phyloP scores from a whole-genome alignment of 2,797 vertebrate species.

The Tympanoctomys barrerae region DNA sequence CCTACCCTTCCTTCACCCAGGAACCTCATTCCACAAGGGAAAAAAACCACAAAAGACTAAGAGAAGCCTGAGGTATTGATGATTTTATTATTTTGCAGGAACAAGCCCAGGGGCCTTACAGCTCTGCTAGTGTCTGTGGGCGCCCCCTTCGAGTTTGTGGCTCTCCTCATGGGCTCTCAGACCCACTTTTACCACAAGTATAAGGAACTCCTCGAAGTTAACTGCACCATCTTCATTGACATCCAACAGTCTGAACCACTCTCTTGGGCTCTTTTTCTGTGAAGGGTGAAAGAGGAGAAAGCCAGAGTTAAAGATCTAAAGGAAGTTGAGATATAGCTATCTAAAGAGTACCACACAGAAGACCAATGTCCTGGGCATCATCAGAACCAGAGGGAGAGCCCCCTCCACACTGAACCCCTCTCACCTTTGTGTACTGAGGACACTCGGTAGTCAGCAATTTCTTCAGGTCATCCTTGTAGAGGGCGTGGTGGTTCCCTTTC shows the following conservation, averaged over 20 bases:
- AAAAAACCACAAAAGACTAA: slow-evolving; percentile 40
- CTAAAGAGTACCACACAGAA: accelerated
- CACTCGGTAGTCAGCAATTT: slow-evolving; percentile 34
- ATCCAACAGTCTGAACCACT: slow-evolving; percentile 74
- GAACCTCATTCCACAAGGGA: not conserved
- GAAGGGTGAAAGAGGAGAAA: not conserved
- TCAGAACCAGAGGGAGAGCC: not conserved
- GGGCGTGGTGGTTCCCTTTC: slow-evolving; percentile 32
- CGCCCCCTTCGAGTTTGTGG: not conserved
- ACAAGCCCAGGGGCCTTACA: not conserved
- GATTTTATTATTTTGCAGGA: slow-evolving; percentile 71
- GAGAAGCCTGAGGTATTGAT: slow-evolving; percentile 62
- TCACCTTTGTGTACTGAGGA: slow-evolving; percentile 60
- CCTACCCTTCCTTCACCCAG: not conserved
- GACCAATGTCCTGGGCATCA: not conserved
- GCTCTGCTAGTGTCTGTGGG: slow-evolving; percentile 43
- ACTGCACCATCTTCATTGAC: slow-evolving; percentile 48
- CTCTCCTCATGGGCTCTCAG: slow-evolving; percentile 15
- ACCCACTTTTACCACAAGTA: not conserved
- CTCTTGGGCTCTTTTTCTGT: slow-evolving; percentile 58
- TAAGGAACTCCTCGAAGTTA: slow-evolving; percentile 78
- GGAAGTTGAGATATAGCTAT: not conserved
- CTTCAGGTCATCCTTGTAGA: slow-evolving; percentile 54
- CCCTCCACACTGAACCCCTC: not conserved
- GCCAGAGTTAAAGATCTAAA: not conserved